Percentiles rank a stretch among this genome's conserved stretches.
These are phyloP conservation scores for Aradophagus sp. DNA, from an alignment of 1,140 invertebrate species.

Conservation along the genomic window DNA sequence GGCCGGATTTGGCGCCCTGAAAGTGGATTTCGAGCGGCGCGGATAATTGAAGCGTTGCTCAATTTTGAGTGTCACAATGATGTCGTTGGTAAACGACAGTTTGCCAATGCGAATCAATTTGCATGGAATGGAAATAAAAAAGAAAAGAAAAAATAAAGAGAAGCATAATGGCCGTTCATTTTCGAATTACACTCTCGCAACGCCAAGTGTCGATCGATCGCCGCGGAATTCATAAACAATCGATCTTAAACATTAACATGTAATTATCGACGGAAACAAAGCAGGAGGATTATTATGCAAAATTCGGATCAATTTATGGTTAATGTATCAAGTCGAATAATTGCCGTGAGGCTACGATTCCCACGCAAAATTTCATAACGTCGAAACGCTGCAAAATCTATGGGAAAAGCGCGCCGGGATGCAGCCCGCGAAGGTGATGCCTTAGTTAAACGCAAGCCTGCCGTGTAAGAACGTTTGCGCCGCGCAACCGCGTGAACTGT, in stretches of 20 bases:
- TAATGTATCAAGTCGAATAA: conserved; percentile 39
- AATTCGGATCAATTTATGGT: conserved; percentile 43
- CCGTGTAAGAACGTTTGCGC: conserved; percentile 36
- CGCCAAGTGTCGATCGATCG: conserved; percentile 4
- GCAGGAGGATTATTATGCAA: conserved; percentile 43
- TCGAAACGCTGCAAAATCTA: conserved; percentile 21
- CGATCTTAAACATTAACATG: conserved; percentile 28
- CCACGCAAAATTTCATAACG: conserved; percentile 57
- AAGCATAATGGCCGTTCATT: conserved; percentile 28
- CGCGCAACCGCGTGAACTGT: conserved; percentile 61
- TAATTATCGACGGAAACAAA: conserved; percentile 41
- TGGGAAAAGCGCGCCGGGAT: conserved; percentile 49
- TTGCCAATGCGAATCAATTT: conserved; percentile 21
- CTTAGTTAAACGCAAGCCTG: conserved; percentile 37
- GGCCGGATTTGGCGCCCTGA: too few species aligned
- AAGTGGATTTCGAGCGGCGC: too few species aligned
- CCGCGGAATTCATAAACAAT: conserved; percentile 31
- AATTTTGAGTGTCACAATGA: conserved; percentile 25
- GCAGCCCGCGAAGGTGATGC: conserved; percentile 47
- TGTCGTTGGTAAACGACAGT: conserved; percentile 20
- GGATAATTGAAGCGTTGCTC: conserved; percentile 7
- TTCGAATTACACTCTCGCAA: conserved; percentile 11
- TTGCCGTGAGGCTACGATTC: conserved; percentile 31
- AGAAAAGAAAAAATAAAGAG: not conserved
- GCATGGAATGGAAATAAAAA: conserved; percentile 35